phyloP scores from a whole-genome alignment of 2,113 vertebrate species.

The Ellobius talpinus region DNA sequence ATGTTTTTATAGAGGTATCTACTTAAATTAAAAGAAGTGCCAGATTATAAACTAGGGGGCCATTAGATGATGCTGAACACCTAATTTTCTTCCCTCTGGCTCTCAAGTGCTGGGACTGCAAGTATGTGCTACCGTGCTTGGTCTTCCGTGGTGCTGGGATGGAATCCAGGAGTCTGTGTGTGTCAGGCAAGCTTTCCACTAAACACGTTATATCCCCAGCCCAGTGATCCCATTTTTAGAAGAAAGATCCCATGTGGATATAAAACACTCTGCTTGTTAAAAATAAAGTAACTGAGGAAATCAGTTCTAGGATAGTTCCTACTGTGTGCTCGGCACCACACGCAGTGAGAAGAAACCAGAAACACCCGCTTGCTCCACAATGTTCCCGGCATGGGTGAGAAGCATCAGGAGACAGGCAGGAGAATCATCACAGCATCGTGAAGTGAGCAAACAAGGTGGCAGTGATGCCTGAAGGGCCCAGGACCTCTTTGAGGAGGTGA shows the following conservation, averaged over 20 bases:
- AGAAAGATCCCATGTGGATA: neutral
- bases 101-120: neutral
- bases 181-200: no score
- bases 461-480: rapidly evolving
- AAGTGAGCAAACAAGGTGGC: neutral
- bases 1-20: neutral
- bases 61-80: neutral
- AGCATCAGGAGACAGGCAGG: neutral
- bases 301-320: neutral
- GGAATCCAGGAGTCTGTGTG: neutral
- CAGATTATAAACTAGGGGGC: neutral
- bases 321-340: neutral
- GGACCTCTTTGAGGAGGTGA: neutral
- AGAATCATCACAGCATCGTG: rapidly evolving
- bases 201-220: neutral
- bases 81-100: neutral
- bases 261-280: neutral
- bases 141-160: no score
- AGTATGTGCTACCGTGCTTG: no score
- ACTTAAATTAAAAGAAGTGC: neutral
- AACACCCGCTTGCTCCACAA: neutral
- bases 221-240: neutral
- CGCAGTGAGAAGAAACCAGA: rapidly evolving
- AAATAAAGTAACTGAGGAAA: neutral
- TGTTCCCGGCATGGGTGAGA: neutral